Evolutionary conservation across 2,888 invertebrate species (phyloP).

Genomic region (Camponotus fellah): DNA sequence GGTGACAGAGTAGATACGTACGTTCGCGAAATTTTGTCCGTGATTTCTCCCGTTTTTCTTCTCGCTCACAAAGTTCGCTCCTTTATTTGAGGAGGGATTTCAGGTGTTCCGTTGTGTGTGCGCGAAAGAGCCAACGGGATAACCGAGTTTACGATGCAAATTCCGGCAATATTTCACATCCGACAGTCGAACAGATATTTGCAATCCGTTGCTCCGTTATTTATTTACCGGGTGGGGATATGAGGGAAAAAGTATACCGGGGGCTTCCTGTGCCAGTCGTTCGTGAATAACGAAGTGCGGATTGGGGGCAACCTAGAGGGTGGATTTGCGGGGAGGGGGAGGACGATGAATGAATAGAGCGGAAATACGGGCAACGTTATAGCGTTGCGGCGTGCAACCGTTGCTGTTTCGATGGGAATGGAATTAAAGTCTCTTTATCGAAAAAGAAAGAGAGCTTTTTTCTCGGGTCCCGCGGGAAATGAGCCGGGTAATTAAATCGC

Average conservation of each 20-base stretch:
- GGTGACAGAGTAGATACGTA: not conserved
- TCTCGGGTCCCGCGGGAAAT: slow-evolving; percentile 10
- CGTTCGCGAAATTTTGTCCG: slow-evolving; percentile 12
- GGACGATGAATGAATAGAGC: slow-evolving; percentile 37
- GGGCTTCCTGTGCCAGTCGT: not conserved
- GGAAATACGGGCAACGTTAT: slow-evolving; percentile 37
- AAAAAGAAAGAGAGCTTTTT: slow-evolving; percentile 29
- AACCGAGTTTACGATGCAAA: slow-evolving; percentile 58
- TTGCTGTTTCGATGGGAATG: slow-evolving; percentile 49
- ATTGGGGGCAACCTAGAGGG: slow-evolving; percentile 3
- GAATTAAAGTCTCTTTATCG: slow-evolving; percentile 52
- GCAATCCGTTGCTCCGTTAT: slow-evolving; percentile 58
- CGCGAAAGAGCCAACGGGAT: slow-evolving; percentile 24
- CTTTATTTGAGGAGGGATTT: slow-evolving; percentile 35
- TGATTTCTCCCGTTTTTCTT: slow-evolving; percentile 4
- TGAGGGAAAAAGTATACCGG: slow-evolving; percentile 31
- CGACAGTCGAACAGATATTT: slow-evolving; percentile 60
- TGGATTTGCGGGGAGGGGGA: not conserved
- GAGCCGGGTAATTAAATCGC: slow-evolving; percentile 47
- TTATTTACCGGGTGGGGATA: slow-evolving; percentile 51
- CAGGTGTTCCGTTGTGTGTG: slow-evolving; percentile 24
- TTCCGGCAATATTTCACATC: slow-evolving; percentile 56
- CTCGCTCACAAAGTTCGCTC: slow-evolving; percentile 6
- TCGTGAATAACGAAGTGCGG: slow-evolving; percentile 57
- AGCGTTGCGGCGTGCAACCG: slow-evolving; percentile 2